These are phyloP conservation scores for Tetramorium alpestre DNA, from an alignment of 1,140 invertebrate genomes.

Conservation along the genomic window DNA sequence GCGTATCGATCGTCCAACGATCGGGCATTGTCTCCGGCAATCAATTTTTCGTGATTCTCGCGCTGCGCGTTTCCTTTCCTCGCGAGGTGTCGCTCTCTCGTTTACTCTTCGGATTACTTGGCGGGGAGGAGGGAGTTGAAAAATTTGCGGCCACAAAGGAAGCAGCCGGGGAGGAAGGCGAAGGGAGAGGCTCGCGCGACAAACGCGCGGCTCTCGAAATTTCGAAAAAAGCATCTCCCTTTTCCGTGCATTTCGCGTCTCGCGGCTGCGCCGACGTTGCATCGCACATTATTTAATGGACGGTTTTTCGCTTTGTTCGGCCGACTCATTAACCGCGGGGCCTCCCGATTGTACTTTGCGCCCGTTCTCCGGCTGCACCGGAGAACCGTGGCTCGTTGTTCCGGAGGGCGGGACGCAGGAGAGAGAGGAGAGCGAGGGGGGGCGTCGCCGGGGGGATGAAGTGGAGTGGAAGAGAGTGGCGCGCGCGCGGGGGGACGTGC, in stretches of 20 bases:
- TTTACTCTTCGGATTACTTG: background rate
- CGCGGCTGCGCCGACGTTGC: conserved; percentile 74
- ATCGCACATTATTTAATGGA: conserved; percentile 84
- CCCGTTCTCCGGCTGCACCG: conserved; percentile 74
- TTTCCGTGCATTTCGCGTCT: conserved; percentile 45
- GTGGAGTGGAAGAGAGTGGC: conserved; percentile 57
- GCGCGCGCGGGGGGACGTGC: conserved; percentile 63
- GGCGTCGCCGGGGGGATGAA: conserved; percentile 56
- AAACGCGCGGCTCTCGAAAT: conserved; percentile 34
- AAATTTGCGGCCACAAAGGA: conserved; percentile 4
- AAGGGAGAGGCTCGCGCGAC: conserved; percentile 1
- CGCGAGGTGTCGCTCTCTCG: background rate
- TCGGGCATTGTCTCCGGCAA: background rate
- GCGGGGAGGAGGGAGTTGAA: background rate
- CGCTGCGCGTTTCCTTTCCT: background rate
- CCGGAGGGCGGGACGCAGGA: conserved; percentile 51
- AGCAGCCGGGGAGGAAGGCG: background rate
- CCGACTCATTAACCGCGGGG: conserved; percentile 82
- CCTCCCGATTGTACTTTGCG: conserved; percentile 82
- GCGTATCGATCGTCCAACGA: conserved; percentile 16
- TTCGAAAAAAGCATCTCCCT: conserved; percentile 66
- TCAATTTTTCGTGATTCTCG: conserved; percentile 18
- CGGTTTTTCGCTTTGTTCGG: conserved; percentile 83
- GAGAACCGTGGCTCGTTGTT: conserved; percentile 74
- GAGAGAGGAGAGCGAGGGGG: conserved; percentile 19